Percentiles rank a stretch among this genome's conserved stretches.
Conservation (phyloP, 92 coral and sea anemone genomes). For the Meandrina meandrites region DNA sequence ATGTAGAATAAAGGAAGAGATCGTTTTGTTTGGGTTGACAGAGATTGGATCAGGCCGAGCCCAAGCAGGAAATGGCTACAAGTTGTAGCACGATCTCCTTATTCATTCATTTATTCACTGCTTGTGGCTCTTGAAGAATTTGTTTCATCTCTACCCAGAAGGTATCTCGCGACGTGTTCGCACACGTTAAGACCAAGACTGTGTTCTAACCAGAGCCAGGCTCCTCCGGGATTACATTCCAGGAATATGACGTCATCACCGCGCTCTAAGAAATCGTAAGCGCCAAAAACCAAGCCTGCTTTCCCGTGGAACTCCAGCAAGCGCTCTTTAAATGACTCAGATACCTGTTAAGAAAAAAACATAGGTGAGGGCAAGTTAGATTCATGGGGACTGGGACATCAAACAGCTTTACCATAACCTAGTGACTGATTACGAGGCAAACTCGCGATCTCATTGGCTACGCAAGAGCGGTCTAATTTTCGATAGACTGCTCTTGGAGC, state of each 20-base stretch:
- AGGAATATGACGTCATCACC: constrained; percentile 51
- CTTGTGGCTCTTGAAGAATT: neutral
- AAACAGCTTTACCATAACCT: too few species aligned
- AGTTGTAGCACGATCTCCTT: too few species aligned
- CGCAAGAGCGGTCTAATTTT: too few species aligned
- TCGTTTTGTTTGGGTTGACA: too few species aligned
- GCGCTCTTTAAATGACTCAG: constrained; percentile 36
- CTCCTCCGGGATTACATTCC: constrained; percentile 58
- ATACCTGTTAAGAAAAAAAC: constrained; percentile 12
- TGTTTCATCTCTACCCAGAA: constrained; percentile 22
- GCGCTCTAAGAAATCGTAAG: constrained; percentile 50
- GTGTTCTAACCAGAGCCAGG: constrained; percentile 62
- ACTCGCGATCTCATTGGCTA: too few species aligned
- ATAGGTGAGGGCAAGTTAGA: neutral
- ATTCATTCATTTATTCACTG: too few species aligned
- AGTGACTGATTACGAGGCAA: too few species aligned
- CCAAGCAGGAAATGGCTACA: too few species aligned
- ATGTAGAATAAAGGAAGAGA: too few species aligned
- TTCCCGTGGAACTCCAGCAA: constrained; percentile 48
- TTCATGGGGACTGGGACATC: neutral
- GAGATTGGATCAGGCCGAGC: too few species aligned
- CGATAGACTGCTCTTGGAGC: too few species aligned
- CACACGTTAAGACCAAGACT: constrained; percentile 34
- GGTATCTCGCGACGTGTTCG: constrained; percentile 48
- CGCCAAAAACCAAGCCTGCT: constrained; percentile 60